Evolutionary conservation across 2,113 vertebrate species (phyloP).

Genomic region (Leiothrix lutea): DNA sequence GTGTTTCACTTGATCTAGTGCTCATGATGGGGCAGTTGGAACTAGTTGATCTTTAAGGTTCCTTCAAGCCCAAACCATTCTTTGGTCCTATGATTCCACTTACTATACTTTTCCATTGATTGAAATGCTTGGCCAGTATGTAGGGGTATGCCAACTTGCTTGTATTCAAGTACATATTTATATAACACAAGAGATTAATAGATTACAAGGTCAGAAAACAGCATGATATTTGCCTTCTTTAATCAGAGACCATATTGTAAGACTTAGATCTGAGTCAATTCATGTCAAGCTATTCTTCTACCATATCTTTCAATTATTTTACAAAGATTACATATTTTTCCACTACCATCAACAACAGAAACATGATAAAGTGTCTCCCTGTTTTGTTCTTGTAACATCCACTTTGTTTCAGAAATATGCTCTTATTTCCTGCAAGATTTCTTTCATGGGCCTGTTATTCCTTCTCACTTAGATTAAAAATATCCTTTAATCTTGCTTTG

Average conservation of each 20-base stretch:
- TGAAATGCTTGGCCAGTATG: background rate
- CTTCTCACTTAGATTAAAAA: background rate
- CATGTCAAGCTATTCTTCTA: background rate
- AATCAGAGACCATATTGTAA: background rate
- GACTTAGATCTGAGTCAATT: background rate
- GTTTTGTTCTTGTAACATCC: background rate
- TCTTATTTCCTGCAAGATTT: background rate
- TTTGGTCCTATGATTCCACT: too few species aligned
- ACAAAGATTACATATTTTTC: background rate
- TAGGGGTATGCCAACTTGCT: background rate
- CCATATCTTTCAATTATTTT: background rate
- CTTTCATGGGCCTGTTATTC: background rate
- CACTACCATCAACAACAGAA: background rate
- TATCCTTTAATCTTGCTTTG: background rate
- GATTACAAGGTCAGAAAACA: background rate
- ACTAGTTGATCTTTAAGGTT: background rate
- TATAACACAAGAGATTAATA: background rate
- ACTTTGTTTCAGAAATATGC: background rate
- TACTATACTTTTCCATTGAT: background rate
- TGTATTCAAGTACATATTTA: background rate
- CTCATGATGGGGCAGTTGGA: background rate
- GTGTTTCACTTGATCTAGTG: background rate
- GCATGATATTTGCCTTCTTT: background rate
- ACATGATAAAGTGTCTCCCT: background rate
- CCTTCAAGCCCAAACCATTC: background rate